phyloP scores from a whole-genome alignment of 1,140 invertebrate species.

The Heliconius congener region DNA sequence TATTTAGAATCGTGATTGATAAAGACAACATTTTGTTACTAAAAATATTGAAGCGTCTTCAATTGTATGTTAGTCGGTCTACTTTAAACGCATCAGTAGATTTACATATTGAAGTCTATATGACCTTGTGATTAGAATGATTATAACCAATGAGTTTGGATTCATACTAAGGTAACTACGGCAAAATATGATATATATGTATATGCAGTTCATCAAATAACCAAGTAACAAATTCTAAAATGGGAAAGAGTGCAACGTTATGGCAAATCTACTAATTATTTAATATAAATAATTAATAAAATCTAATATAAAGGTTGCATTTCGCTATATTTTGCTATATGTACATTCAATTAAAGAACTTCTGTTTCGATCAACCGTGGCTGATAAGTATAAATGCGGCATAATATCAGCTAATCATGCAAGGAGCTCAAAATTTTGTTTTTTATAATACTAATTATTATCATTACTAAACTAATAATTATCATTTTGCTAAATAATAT shows the following conservation, averaged over 20 bases:
- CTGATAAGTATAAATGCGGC: not conserved
- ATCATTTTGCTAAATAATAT: not conserved
- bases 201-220: too few species aligned
- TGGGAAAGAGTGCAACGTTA: not conserved
- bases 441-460: not conserved
- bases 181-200: constrained; percentile 4
- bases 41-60: not conserved
- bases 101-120: not conserved
- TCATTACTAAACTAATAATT: not conserved
- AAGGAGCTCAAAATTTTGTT: not conserved
- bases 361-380: not conserved
- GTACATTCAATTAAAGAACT: not conserved
- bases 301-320: not conserved
- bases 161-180: constrained; percentile 23
- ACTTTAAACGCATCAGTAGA: not conserved
- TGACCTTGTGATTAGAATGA: constrained; percentile 17
- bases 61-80: not conserved
- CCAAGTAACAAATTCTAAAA: constrained; percentile 2
- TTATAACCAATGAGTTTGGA: constrained; percentile 20
- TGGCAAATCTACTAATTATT: not conserved
- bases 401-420: not conserved
- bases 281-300: not conserved
- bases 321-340: not conserved
- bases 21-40: not conserved
- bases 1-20: not conserved